These are phyloP conservation scores for Leucophenga montana DNA, from an alignment of 2,888 invertebrate genomes.

Conservation along the genomic window DNA sequence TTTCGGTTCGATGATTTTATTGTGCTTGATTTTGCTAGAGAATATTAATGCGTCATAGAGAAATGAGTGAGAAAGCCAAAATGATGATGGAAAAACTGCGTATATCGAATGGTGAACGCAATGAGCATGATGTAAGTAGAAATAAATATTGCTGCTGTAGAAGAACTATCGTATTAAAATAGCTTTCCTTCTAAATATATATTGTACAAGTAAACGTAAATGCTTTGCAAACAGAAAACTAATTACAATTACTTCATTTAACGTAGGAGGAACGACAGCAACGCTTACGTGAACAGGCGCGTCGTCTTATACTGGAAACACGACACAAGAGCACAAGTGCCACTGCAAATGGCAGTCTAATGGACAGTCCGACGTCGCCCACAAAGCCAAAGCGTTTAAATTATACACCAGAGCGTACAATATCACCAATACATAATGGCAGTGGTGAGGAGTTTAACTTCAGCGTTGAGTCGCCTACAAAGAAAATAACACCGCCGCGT, in stretches of 20 bases:
- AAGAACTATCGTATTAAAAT: neutral
- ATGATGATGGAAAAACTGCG: slow-evolving; percentile 73
- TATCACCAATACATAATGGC: slow-evolving; percentile 72
- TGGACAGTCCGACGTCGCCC: slow-evolving; percentile 71
- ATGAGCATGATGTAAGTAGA: slow-evolving; percentile 71
- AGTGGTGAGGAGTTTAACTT: slow-evolving; percentile 51
- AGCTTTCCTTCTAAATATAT: neutral
- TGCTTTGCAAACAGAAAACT: neutral
- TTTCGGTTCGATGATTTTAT: slow-evolving; percentile 49
- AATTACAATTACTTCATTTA: neutral
- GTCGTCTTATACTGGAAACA: slow-evolving; percentile 91
- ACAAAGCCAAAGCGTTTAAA: slow-evolving; percentile 70
- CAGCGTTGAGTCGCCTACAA: slow-evolving; percentile 58
- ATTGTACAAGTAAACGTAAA: neutral
- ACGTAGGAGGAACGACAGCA: slow-evolving; percentile 87
- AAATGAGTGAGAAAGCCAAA: slow-evolving; percentile 74
- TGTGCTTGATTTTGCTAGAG: slow-evolving; percentile 66
- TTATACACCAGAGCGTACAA: slow-evolving; percentile 71
- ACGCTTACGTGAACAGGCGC: slow-evolving; percentile 89
- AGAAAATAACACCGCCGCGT: slow-evolving; percentile 70
- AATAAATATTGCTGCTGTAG: neutral
- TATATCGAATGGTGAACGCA: slow-evolving; percentile 66
- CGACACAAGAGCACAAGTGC: slow-evolving; percentile 73
- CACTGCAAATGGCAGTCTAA: slow-evolving; percentile 50
- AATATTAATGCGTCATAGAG: slow-evolving; percentile 73